These are phyloP conservation scores for Aspiorhynchus laticeps DNA, from an alignment of 2,113 vertebrate species.

Conservation along the genomic window DNA sequence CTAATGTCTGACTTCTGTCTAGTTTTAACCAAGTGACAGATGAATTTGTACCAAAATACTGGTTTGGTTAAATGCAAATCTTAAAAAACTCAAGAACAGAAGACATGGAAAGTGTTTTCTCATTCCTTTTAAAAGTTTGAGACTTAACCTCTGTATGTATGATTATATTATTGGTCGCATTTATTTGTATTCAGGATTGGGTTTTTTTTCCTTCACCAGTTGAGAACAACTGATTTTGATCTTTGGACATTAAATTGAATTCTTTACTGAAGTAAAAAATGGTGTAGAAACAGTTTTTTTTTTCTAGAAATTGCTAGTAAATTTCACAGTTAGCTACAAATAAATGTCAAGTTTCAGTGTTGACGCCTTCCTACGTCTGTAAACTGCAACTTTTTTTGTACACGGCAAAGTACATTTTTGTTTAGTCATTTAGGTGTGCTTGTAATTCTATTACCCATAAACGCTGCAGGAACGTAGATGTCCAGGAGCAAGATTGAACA, in stretches of 20 bases:
- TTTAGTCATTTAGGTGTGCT: neutral
- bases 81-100: neutral
- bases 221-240: neutral
- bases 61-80: neutral
- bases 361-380: neutral
- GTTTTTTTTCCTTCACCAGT: neutral
- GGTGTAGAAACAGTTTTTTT: no score
- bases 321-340: no score
- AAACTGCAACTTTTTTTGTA: neutral
- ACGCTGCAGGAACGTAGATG: neutral
- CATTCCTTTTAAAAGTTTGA: neutral
- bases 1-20: neutral
- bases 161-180: neutral
- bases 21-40: neutral
- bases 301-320: no score
- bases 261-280: neutral
- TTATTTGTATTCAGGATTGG: neutral
- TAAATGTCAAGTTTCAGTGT: no score
- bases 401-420: neutral
- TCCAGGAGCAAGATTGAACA: slow-evolving; percentile 3
- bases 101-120: neutral
- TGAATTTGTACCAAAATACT: neutral
- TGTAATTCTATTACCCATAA: neutral
- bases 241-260: neutral
- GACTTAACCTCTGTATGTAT: neutral